Percentiles rank a stretch among this genome's conserved stretches.
These are phyloP conservation scores for Noctua janthe DNA, from an alignment of 2,888 invertebrate genomes.

Conservation along the genomic window DNA sequence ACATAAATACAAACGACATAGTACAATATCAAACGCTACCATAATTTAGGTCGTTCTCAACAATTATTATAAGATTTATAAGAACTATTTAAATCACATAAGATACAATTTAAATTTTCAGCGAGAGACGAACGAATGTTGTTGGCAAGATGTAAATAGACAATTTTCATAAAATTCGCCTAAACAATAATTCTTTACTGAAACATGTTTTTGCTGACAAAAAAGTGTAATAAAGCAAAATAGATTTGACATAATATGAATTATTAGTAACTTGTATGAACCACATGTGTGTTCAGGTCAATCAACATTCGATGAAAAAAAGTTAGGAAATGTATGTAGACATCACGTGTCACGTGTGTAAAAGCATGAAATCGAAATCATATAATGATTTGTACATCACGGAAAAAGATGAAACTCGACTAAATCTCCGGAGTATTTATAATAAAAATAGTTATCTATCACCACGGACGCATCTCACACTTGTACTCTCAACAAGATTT, in stretches of 20 bases:
- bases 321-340: slow-evolving; percentile 47
- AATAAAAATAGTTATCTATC: slow-evolving; percentile 72
- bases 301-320: slow-evolving; percentile 50
- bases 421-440: slow-evolving; percentile 66
- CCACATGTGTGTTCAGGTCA: slow-evolving; percentile 57
- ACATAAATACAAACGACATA: slow-evolving; percentile 49
- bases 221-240: slow-evolving; percentile 53
- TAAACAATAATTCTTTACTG: slow-evolving; percentile 47
- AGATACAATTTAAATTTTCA: slow-evolving; percentile 44
- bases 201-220: slow-evolving; percentile 35
- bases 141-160: slow-evolving; percentile 49
- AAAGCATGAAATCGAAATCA: slow-evolving; percentile 58
- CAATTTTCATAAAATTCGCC: slow-evolving; percentile 50
- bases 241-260: slow-evolving; percentile 51
- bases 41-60: slow-evolving; percentile 44
- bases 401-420: slow-evolving; percentile 57
- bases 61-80: slow-evolving; percentile 58
- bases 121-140: slow-evolving; percentile 11
- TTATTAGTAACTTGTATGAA: slow-evolving; percentile 59
- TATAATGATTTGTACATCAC: slow-evolving; percentile 63
- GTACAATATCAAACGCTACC: slow-evolving; percentile 47
- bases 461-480: slow-evolving; percentile 68
- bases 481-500: slow-evolving; percentile 66
- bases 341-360: slow-evolving; percentile 48
- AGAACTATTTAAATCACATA: slow-evolving; percentile 52